phyloP scores from a whole-genome alignment of 2,888 invertebrate genomes.

The Drosophila mettleri region DNA sequence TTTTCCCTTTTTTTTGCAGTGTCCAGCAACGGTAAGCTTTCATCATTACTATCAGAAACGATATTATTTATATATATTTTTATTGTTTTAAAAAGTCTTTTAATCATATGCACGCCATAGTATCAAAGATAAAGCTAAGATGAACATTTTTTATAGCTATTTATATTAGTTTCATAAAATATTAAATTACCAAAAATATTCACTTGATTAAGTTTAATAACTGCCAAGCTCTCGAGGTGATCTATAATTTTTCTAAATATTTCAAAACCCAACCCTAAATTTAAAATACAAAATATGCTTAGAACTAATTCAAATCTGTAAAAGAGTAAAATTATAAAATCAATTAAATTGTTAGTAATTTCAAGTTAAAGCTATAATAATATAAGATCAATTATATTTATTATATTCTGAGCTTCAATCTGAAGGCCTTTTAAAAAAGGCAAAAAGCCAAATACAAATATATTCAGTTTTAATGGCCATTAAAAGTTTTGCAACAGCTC shows the following conservation, averaged over 20 bases:
- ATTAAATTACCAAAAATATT: no score
- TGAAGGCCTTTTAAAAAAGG: neutral
- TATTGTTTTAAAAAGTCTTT: no score
- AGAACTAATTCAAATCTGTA: neutral
- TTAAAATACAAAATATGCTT: neutral
- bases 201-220: no score
- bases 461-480: conserved; percentile 36
- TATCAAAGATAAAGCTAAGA: no score
- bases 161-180: no score
- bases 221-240: neutral
- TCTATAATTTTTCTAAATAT: neutral
- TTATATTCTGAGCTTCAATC: neutral
- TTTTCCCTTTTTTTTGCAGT: conserved; percentile 80
- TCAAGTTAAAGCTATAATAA: neutral
- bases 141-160: no score
- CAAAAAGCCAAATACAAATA: conserved; percentile 7
- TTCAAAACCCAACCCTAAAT: neutral
- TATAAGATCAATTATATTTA: neutral
- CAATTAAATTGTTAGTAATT: neutral
- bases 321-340: neutral
- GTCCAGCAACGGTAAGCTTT: conserved; percentile 84
- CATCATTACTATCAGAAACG: no score
- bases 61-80: no score
- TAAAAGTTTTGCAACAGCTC: conserved; percentile 47
- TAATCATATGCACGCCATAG: no score